Conservation (phyloP, 2,113 vertebrate species). For the Collichthys lucidus region DNA sequence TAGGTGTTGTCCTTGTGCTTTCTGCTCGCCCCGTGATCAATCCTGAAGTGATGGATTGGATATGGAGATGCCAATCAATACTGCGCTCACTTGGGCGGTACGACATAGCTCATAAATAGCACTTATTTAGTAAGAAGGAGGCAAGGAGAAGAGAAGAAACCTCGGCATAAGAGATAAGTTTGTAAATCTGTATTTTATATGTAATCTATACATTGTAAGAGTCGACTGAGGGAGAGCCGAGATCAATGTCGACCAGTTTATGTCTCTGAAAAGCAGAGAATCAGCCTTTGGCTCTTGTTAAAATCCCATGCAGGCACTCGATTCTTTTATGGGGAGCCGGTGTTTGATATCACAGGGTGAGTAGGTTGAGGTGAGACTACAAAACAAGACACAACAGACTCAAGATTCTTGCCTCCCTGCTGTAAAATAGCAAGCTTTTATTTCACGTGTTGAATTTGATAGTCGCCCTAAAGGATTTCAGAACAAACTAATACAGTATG, state of each 20-base stretch:
- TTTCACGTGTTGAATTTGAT: conserved; percentile 37
- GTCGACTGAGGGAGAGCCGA: background rate
- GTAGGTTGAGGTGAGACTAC: conserved; percentile 22
- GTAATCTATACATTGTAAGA: conserved; percentile 37
- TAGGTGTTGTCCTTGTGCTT: conserved; percentile 25
- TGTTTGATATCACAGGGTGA: conserved; percentile 20
- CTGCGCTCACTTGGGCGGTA: conserved; percentile 27
- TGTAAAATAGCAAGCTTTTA: conserved; percentile 25
- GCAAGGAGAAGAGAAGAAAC: conserved; percentile 1
- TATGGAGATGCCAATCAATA: conserved; percentile 64
- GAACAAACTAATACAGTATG: conserved; percentile 39
- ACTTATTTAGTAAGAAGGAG: conserved; percentile 26
- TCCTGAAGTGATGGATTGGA: conserved; percentile 57
- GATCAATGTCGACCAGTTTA: conserved; percentile 32
- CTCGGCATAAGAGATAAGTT: background rate
- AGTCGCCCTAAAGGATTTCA: conserved; percentile 21
- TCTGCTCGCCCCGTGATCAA: conserved; percentile 53
- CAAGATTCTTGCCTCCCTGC: background rate
- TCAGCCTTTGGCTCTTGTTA: conserved; percentile 25
- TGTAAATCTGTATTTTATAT: conserved; percentile 24
- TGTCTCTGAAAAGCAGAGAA: conserved; percentile 27
- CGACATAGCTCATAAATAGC: conserved; percentile 50
- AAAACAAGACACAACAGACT: conserved; percentile 25
- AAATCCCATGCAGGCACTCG: conserved; percentile 8
- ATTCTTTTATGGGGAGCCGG: conserved; percentile 5